Percentiles rank a stretch among this genome's conserved stretches.
phyloP scores from a whole-genome alignment of 2,888 invertebrate genomes.

The Thera obeliscata region DNA sequence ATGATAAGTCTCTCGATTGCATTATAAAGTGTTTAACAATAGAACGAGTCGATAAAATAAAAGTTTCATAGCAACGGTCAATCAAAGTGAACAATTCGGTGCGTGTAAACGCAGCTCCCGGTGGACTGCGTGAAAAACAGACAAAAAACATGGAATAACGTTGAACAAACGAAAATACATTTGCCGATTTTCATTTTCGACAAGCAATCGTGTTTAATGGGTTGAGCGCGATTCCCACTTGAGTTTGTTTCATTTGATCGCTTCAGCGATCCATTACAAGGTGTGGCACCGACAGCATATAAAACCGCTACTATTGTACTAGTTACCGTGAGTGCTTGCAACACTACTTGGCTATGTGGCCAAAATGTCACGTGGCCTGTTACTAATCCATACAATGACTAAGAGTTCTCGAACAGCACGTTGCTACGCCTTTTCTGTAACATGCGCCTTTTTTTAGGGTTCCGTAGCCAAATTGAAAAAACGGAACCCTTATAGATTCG shows the following conservation, averaged over 20 bases:
- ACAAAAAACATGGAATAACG: conserved; percentile 69
- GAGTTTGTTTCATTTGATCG: conserved; percentile 77
- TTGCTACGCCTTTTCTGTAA: not conserved
- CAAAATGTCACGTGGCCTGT: conserved; percentile 6
- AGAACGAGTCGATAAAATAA: conserved; percentile 38
- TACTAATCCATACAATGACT: not conserved
- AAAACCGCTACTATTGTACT: conserved; percentile 37
- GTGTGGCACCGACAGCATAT: conserved; percentile 50
- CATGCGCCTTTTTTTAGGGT: too few relatives aligned
- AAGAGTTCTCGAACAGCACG: not conserved
- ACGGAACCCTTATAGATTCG: too few relatives aligned
- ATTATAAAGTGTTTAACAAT: conserved; percentile 4
- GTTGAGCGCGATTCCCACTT: conserved; percentile 78
- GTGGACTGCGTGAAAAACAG: conserved; percentile 75
- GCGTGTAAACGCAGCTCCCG: conserved; percentile 72
- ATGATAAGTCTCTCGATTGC: conserved; percentile 9
- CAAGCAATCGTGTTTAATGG: conserved; percentile 81
- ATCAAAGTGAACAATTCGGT: conserved; percentile 76
- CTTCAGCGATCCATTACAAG: conserved; percentile 62
- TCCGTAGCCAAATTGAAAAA: too few relatives aligned
- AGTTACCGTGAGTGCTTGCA: conserved; percentile 9
- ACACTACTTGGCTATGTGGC: not conserved
- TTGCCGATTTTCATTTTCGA: conserved; percentile 79
- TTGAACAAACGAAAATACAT: conserved; percentile 77
- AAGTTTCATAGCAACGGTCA: conserved; percentile 47